Evolutionary conservation across 2,888 invertebrate species (phyloP).

Genomic region (Tenodera sinensis): DNA sequence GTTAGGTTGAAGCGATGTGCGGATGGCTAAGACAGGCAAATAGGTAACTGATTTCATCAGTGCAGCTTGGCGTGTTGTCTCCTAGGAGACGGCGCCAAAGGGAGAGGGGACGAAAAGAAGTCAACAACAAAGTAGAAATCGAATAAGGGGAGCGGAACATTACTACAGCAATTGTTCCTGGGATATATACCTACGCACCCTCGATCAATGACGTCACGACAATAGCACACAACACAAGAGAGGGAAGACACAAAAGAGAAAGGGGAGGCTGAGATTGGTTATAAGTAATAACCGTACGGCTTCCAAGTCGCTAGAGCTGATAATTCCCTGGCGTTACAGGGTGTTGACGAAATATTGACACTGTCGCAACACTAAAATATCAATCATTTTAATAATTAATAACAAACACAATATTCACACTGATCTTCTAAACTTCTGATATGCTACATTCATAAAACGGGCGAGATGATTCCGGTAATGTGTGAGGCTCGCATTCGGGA

Average conservation of each 20-base stretch:
- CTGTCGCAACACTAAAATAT: no score
- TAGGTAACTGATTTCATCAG: neutral
- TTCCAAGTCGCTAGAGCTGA: neutral
- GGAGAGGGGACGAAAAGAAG: neutral
- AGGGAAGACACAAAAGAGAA: neutral
- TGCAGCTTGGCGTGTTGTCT: neutral
- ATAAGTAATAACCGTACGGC: neutral
- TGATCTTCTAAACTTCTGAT: no score
- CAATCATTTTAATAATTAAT: no score
- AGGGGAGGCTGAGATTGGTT: neutral
- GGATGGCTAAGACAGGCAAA: neutral
- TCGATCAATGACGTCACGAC: neutral
- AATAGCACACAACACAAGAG: neutral
- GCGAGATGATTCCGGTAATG: no score
- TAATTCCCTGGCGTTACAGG: neutral
- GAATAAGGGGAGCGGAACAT: no score
- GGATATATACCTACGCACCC: neutral
- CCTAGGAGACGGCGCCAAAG: neutral
- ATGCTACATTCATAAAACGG: no score
- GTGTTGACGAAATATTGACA: neutral
- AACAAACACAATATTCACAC: no score
- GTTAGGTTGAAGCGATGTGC: no score
- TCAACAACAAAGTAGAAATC: neutral
- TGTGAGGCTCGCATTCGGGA: no score
- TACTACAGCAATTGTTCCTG: neutral